Evolutionary conservation across 2,888 invertebrate species (phyloP), one percentile per base, ranked within the genome.

Genomic region (Lasiommata megera): DNA sequence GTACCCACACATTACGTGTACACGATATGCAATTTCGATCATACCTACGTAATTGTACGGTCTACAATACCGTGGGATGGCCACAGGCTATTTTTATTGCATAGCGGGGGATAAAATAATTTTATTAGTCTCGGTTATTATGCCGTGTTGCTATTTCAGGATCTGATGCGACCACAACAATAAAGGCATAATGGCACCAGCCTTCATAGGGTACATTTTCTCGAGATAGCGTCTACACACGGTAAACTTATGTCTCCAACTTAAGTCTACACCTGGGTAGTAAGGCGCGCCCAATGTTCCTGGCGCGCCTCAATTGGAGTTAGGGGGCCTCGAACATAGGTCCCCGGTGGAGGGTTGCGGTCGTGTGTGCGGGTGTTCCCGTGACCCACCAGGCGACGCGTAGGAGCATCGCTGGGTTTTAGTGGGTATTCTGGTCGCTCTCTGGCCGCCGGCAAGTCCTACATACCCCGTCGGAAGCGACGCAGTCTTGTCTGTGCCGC

Each of bases 101-200:
- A 51, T 51, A 29, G 44, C 46, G 44, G 37, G 51, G 52, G 34
- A 34, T 54, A 53, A 74, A 81, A 77, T 79, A 79, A 81, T 82
- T 82, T 82, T 84, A 83, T 83, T 80, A 78, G 68, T 66, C 72
- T 72, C 66, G 67, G 67, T 76, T 77, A 79, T 79, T 75, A 77
- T 68, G 69, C 69, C 66, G 63, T 77, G 71, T 72, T 73, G 77
- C 75, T 81, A 82, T 84, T 84, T 79, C 74, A 69, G 76, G 72
- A 67, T 37, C 61, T 64, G 72, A 71, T 67, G 68, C 64, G 70
- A 78, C 77, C 76, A 67, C 80, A 78, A 78, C 74, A 79, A 76
- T 79, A 67, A 71, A 41, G 23, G 43, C 61, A 58, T 73, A 73
- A 74, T 77, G 70, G 68, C 68, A 51, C 43, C 28, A 56, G 61